Conservation (phyloP, 2,888 invertebrate genomes). For the Heliconius cydno region DNA sequence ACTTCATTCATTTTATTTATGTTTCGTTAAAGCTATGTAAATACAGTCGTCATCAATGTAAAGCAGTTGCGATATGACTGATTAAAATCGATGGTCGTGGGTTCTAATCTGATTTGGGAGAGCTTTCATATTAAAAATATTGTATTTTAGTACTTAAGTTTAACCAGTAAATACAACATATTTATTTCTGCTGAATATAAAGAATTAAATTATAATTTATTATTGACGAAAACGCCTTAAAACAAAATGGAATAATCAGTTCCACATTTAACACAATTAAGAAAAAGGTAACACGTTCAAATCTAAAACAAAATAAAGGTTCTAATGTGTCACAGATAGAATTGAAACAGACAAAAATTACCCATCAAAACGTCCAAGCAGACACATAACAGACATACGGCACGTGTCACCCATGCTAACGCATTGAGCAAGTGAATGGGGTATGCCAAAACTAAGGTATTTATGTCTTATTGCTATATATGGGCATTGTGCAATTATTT, state of each 20-base stretch:
- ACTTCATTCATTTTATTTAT: neutral
- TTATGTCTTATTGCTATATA: constrained; percentile 30
- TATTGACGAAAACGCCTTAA: neutral
- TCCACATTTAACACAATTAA: neutral
- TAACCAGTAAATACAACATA: neutral
- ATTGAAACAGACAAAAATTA: constrained; percentile 30
- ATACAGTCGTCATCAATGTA: neutral
- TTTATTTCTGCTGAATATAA: neutral
- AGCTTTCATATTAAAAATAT: neutral
- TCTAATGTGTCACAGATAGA: constrained; percentile 9
- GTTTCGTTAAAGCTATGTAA: neutral
- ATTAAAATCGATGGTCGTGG: neutral
- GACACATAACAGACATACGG: constrained; percentile 44
- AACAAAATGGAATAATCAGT: neutral
- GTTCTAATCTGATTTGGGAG: neutral
- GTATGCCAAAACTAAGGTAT: constrained; percentile 42
- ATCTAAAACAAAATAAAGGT: neutral
- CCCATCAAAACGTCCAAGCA: constrained; percentile 37
- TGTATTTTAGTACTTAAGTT: neutral
- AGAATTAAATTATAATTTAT: neutral
- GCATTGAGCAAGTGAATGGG: constrained; percentile 41
- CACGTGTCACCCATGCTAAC: constrained; percentile 47
- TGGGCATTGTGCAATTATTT: constrained; percentile 2
- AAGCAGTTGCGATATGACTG: neutral
- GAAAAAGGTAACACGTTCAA: neutral